These are phyloP conservation scores for Thaumetopoea pityocampa DNA, from an alignment of 1,140 invertebrate genomes.

Conservation along the genomic window DNA sequence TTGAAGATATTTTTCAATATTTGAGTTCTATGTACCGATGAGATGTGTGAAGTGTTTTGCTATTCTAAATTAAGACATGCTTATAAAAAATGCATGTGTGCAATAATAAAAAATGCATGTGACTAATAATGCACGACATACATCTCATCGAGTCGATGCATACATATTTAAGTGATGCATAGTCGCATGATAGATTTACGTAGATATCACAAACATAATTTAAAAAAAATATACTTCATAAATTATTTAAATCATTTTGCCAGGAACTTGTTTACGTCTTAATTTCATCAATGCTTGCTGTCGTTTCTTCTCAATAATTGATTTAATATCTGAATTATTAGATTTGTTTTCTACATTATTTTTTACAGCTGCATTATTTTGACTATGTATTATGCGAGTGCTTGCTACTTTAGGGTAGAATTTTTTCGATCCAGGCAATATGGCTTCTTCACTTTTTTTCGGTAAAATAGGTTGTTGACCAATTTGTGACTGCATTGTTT, in stretches of 20 bases:
- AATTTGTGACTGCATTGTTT: slow-evolving; percentile 6
- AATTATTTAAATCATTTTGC: slow-evolving; percentile 14
- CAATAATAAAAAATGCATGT: too few relatives aligned
- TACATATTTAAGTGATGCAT: too few relatives aligned
- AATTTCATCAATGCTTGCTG: slow-evolving; percentile 66
- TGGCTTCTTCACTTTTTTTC: slow-evolving; percentile 2
- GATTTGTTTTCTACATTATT: slow-evolving; percentile 20
- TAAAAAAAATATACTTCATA: slow-evolving; percentile 6
- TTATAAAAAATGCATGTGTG: too few relatives aligned
- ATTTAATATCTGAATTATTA: slow-evolving; percentile 34
- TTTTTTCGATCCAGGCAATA: slow-evolving; percentile 20
- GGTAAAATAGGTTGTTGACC: slow-evolving; percentile 7
- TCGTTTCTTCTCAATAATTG: slow-evolving; percentile 60
- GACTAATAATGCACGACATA: too few relatives aligned
- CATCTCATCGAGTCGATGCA: too few relatives aligned
- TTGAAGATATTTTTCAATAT: too few relatives aligned
- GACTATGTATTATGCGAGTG: neutral
- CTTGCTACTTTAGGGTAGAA: slow-evolving; percentile 37
- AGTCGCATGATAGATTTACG: too few relatives aligned
- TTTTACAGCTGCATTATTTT: slow-evolving; percentile 4
- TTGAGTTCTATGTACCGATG: too few relatives aligned
- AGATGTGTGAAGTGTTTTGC: too few relatives aligned
- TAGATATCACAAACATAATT: too few relatives aligned
- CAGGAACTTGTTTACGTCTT: slow-evolving; percentile 32
- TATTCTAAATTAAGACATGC: too few relatives aligned